phyloP scores from a whole-genome alignment of 1,140 invertebrate species.

The Caenorhabditis briggsae region DNA sequence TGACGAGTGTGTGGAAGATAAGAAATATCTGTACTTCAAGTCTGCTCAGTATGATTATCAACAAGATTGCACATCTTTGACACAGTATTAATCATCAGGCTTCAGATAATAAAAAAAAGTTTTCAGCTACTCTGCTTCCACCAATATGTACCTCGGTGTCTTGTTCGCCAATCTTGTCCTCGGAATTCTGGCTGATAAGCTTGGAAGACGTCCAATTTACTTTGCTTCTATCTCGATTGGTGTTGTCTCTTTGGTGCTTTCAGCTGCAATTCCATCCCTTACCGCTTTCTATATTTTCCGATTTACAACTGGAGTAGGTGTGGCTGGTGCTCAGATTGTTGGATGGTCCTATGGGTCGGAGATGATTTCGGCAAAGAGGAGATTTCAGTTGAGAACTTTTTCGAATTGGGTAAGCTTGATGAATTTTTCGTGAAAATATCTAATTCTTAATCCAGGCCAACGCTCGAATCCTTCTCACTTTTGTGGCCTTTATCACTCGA shows the following conservation, averaged over 20 bases:
- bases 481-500: slow-evolving; percentile 4
- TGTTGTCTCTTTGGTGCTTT: not conserved
- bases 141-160: slow-evolving; percentile 40
- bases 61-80: slow-evolving; percentile 43
- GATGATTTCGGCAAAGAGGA: slow-evolving; percentile 19
- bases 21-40: slow-evolving; percentile 13
- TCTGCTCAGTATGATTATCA: slow-evolving; percentile 44
- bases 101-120: not conserved
- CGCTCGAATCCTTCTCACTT: slow-evolving; percentile 24
- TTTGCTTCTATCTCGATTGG: slow-evolving; percentile 28
- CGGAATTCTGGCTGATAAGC: slow-evolving; percentile 36
- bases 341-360: slow-evolving; percentile 55
- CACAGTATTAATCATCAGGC: not conserved
- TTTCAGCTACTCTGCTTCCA: slow-evolving; percentile 37
- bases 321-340: slow-evolving; percentile 37
- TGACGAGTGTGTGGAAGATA: slow-evolving; percentile 26
- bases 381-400: slow-evolving; percentile 55
- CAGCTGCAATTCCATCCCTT: slow-evolving; percentile 19
- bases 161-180: slow-evolving; percentile 46
- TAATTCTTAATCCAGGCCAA: slow-evolving; percentile 13
- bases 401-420: slow-evolving; percentile 34
- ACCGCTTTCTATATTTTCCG: slow-evolving; percentile 50
- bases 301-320: slow-evolving; percentile 41
- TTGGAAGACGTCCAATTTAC: slow-evolving; percentile 39
- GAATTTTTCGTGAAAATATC: not conserved